Conservation (phyloP, 2,888 invertebrate genomes). For the Timema podura region DNA sequence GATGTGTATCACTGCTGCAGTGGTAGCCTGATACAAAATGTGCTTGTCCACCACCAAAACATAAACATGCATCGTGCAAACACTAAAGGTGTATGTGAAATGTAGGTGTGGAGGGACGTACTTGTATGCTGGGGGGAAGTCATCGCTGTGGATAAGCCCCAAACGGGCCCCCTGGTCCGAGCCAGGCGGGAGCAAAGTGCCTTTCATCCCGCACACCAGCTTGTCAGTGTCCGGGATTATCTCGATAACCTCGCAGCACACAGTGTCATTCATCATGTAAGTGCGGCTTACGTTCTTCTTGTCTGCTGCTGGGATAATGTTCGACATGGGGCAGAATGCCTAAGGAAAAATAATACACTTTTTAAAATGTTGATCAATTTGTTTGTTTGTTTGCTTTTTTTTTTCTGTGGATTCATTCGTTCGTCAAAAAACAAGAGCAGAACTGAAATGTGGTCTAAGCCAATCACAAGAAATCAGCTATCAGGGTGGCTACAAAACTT, state of each 20-base stretch:
- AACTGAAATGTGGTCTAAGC: neutral
- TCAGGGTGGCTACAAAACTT: too few relatives aligned
- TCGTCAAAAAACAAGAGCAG: too few relatives aligned
- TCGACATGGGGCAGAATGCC: conserved; percentile 65
- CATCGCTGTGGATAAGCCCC: conserved; percentile 77
- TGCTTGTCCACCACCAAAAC: too few relatives aligned
- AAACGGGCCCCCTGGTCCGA: conserved; percentile 69
- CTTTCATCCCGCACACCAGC: conserved; percentile 83
- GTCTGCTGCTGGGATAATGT: conserved; percentile 67
- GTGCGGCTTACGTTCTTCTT: conserved; percentile 72
- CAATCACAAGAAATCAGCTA: conserved; percentile 7
- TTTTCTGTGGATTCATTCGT: neutral
- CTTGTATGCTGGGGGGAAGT: conserved; percentile 80
- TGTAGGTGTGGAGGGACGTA: conserved; percentile 49
- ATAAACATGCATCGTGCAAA: too few relatives aligned
- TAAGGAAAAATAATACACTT: conserved; percentile 38
- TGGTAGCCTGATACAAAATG: too few relatives aligned
- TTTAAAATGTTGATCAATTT: conserved; percentile 7
- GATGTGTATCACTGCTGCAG: too few relatives aligned
- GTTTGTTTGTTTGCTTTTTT: neutral
- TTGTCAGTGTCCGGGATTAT: conserved; percentile 83
- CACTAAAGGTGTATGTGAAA: too few relatives aligned
- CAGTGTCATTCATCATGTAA: conserved; percentile 77
- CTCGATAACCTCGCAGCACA: conserved; percentile 85
- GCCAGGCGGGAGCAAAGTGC: conserved; percentile 63